Evolutionary conservation across 2,888 invertebrate species (phyloP).

Genomic region (Apotomis turbidana): DNA sequence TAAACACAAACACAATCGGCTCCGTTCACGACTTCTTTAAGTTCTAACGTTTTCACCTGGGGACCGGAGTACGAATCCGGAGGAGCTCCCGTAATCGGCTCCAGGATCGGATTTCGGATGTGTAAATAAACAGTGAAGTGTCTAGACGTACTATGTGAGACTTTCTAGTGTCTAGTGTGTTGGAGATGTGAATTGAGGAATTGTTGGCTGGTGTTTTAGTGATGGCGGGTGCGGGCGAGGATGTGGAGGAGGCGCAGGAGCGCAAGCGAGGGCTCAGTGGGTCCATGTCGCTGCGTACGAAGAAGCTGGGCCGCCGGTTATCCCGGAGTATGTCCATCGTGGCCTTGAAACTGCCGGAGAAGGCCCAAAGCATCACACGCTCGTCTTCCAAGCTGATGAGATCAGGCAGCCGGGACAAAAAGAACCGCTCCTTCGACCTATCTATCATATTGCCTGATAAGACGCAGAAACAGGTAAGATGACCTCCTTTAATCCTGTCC

Average conservation of each 20-base stretch:
- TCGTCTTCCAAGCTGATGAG: conserved; percentile 84
- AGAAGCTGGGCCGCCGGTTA: conserved; percentile 79
- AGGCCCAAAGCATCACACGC: conserved; percentile 85
- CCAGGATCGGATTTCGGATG: conserved; percentile 68
- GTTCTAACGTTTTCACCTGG: conserved; percentile 48
- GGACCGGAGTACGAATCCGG: conserved; percentile 23
- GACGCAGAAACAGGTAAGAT: conserved; percentile 85
- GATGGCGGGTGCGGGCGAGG: conserved; percentile 78
- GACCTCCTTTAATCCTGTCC: background rate
- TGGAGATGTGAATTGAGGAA: conserved; percentile 75
- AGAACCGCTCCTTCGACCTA: conserved; percentile 84
- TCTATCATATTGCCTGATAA: conserved; percentile 87
- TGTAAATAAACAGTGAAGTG: conserved; percentile 67
- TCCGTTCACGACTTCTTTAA: conserved; percentile 56
- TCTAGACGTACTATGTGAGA: conserved; percentile 69
- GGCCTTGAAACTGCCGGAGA: conserved; percentile 81
- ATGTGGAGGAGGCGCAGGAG: conserved; percentile 59
- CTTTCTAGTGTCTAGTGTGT: conserved; percentile 60
- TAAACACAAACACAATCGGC: conserved; percentile 63
- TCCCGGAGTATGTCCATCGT: conserved; percentile 84
- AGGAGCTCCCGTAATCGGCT: conserved; percentile 65
- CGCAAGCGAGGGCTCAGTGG: conserved; percentile 74
- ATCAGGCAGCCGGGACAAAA: conserved; percentile 83
- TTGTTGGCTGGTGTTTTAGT: conserved; percentile 59
- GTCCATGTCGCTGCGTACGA: conserved; percentile 78